These are phyloP conservation scores for Ceratina japonica DNA, from an alignment of 1,140 invertebrate genomes.

Conservation along the genomic window DNA sequence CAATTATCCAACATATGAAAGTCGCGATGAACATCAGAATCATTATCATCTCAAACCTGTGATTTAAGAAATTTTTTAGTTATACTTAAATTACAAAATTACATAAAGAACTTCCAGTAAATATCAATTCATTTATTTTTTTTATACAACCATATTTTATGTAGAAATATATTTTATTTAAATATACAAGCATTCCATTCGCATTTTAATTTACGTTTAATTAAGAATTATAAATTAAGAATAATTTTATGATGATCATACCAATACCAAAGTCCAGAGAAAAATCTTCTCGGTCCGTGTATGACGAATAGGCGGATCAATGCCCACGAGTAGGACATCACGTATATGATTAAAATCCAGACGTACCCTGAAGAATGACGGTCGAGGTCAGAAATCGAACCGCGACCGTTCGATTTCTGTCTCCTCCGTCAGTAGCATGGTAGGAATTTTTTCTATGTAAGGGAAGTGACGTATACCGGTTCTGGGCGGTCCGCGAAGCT, in stretches of 20 bases:
- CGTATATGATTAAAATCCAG: slow-evolving; percentile 75
- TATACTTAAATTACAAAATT: background rate
- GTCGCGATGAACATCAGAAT: slow-evolving; percentile 77
- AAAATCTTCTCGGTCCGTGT: slow-evolving; percentile 78
- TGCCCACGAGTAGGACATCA: slow-evolving; percentile 76
- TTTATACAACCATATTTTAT: too few relatives aligned
- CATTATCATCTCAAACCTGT: slow-evolving; percentile 76
- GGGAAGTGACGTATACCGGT: slow-evolving; percentile 65
- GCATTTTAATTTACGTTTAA: background rate
- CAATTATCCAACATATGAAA: slow-evolving; percentile 79
- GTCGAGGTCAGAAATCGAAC: slow-evolving; percentile 4
- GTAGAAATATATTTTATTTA: too few relatives aligned
- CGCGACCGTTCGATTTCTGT: background rate
- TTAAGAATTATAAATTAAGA: slow-evolving; percentile 2
- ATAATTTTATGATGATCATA: slow-evolving; percentile 40
- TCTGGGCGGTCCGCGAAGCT: slow-evolving; percentile 80
- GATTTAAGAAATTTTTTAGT: background rate
- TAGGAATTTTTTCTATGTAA: background rate
- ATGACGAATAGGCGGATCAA: slow-evolving; percentile 79
- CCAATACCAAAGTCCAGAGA: slow-evolving; percentile 80
- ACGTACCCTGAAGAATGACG: slow-evolving; percentile 72
- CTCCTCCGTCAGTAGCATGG: background rate
- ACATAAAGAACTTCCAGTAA: too few relatives aligned
- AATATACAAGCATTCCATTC: too few relatives aligned
- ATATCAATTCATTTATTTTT: too few relatives aligned